Evolutionary conservation across 2,797 vertebrate genomes (phyloP).

Genomic region (Tarsius wallacei): DNA sequence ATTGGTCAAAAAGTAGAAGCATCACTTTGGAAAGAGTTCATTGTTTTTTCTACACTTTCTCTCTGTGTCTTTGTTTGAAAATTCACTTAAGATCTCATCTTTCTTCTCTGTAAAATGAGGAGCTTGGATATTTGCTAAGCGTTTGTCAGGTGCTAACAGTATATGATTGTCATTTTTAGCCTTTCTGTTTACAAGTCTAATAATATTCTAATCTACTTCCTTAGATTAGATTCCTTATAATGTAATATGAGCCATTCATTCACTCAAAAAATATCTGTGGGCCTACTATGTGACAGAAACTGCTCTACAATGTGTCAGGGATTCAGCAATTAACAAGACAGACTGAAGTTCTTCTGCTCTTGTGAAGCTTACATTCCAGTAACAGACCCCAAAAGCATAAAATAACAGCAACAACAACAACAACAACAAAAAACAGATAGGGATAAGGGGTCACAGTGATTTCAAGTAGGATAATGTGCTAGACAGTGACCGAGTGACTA

Average conservation of each 20-base stretch:
- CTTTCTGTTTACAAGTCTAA: slow-evolving; percentile 24
- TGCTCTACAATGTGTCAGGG: not conserved
- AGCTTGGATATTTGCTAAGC: not conserved
- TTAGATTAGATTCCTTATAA: not conserved
- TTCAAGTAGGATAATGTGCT: not conserved
- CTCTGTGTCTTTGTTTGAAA: not conserved
- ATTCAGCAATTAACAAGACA: not conserved
- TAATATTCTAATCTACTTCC: not conserved
- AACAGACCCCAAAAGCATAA: not conserved
- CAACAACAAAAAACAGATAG: not conserved
- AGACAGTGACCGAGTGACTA: not conserved
- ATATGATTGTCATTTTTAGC: not conserved
- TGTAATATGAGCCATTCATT: not conserved
- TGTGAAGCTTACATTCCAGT: not conserved
- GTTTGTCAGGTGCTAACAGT: not conserved
- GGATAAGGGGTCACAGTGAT: not conserved
- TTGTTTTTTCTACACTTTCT: not conserved
- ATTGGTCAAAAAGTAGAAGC: not conserved
- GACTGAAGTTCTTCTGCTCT: not conserved
- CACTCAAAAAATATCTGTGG: slow-evolving; percentile 18
- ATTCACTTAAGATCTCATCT: not conserved
- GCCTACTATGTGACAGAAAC: not conserved
- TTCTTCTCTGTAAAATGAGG: slow-evolving; percentile 14
- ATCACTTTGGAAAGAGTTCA: not conserved
- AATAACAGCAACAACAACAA: not conserved